Conservation (phyloP, 2,888 invertebrate genomes). For the Sinopyrophorus schimmeli region DNA sequence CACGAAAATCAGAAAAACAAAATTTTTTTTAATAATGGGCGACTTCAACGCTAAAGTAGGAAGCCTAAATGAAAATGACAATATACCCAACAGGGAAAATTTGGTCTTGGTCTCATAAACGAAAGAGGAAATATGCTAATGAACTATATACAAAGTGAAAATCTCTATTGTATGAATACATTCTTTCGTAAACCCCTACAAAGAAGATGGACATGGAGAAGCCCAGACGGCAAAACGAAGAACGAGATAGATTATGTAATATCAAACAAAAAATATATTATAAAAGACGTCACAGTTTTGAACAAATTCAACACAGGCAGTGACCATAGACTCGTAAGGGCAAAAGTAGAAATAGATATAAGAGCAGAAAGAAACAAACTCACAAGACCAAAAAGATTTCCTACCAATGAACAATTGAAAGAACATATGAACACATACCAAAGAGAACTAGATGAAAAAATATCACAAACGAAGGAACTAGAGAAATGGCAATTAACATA, state of each 20-base stretch:
- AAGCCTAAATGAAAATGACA: too few relatives aligned
- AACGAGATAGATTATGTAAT: too few relatives aligned
- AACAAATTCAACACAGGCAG: neutral
- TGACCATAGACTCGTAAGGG: neutral
- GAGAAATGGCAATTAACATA: neutral
- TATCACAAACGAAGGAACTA: too few relatives aligned
- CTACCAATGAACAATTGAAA: neutral
- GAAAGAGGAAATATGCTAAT: slow-evolving; percentile 1
- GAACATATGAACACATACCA: neutral
- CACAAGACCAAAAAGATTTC: neutral
- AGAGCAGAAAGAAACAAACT: neutral
- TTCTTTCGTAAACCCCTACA: neutral
- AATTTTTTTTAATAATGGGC: neutral
- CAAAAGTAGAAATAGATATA: neutral
- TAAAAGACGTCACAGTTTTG: neutral
- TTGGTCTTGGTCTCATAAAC: neutral
- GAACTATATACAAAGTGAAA: slow-evolving; percentile 1
- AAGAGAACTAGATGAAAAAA: neutral
- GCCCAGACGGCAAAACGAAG: neutral
- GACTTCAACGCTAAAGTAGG: neutral
- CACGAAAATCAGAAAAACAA: neutral
- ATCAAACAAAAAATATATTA: slow-evolving; percentile 1
- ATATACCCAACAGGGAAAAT: too few relatives aligned
- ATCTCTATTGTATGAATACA: neutral
- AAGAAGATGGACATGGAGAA: neutral